A percentile compares a stretch with the other conserved stretches of the same genome.
phyloP scores from a whole-genome alignment of 1,140 invertebrate genomes.

The Heliconius melpomene region DNA sequence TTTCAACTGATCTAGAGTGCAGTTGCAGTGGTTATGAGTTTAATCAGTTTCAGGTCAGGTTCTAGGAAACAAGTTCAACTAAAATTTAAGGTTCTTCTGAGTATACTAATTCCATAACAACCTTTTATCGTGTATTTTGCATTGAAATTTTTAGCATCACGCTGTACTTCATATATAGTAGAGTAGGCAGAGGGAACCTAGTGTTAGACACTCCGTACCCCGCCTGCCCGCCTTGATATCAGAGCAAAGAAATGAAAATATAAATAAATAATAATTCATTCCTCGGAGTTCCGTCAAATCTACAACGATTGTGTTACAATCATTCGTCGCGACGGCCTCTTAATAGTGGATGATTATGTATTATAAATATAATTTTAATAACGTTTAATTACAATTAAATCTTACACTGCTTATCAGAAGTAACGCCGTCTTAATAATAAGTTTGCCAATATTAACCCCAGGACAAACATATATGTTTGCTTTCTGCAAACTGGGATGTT shows the following conservation, averaged over 20 bases:
- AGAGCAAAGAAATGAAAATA: too few relatives aligned
- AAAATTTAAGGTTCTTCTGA: neutral
- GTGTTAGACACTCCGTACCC: too few relatives aligned
- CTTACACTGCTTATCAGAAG: neutral
- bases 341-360: neutral
- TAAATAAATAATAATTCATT: too few relatives aligned
- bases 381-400: neutral
- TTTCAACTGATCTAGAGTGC: neutral
- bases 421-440: constrained; percentile 14
- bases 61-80: neutral
- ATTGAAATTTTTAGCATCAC: too few relatives aligned
- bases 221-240: too few relatives aligned
- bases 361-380: neutral
- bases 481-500: constrained; percentile 22
- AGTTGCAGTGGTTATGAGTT: neutral
- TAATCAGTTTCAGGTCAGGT: neutral
- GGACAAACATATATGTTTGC: constrained; percentile 25
- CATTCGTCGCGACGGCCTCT: neutral
- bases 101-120: too few relatives aligned
- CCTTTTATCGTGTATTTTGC: too few relatives aligned
- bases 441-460: constrained; percentile 17
- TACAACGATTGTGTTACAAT: too few relatives aligned
- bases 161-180: too few relatives aligned
- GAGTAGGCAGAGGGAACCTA: too few relatives aligned
- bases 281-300: too few relatives aligned